phyloP scores from a whole-genome alignment of 2,797 vertebrate species.

The Pantherophis alleghaniensis region DNA sequence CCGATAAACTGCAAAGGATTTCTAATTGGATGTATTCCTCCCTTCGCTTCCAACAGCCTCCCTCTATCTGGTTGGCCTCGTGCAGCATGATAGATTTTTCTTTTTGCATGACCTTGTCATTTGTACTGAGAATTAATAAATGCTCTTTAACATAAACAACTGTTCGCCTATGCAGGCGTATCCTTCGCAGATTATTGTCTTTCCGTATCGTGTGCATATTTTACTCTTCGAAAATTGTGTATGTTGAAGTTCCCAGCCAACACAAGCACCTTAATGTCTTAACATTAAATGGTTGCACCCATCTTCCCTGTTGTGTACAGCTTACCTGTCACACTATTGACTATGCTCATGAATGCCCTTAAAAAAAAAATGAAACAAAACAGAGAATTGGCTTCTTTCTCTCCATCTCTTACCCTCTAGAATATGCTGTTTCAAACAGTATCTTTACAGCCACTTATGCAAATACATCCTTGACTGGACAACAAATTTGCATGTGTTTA shows the following conservation, averaged over 20 bases:
- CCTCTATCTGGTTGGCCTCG: background rate
- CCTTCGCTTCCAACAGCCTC: background rate
- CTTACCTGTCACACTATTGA: slow-evolving; percentile 32
- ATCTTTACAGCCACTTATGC: slow-evolving; percentile 41
- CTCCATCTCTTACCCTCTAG: background rate
- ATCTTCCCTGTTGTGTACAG: background rate
- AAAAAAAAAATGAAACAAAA: background rate
- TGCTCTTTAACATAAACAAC: slow-evolving; percentile 17
- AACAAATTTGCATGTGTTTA: slow-evolving; percentile 29
- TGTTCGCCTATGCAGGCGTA: rapidly evolving
- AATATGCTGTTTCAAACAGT: slow-evolving; percentile 26
- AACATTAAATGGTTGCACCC: background rate
- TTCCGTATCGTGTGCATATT: background rate
- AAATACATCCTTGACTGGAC: slow-evolving; percentile 42
- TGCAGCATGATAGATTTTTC: background rate
- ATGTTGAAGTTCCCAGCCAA: background rate
- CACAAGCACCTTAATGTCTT: background rate
- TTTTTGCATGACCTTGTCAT: background rate
- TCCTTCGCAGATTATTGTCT: background rate
- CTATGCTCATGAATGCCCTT: rapidly evolving
- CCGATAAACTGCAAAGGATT: background rate
- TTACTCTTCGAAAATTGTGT: background rate
- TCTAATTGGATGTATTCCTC: background rate
- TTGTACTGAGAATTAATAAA: background rate
- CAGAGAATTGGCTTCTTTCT: background rate